Evolutionary conservation across 2,888 invertebrate genomes (phyloP), one percentile per base, ranked within the genome.

Genomic region (Drosophila vallismaia): DNA sequence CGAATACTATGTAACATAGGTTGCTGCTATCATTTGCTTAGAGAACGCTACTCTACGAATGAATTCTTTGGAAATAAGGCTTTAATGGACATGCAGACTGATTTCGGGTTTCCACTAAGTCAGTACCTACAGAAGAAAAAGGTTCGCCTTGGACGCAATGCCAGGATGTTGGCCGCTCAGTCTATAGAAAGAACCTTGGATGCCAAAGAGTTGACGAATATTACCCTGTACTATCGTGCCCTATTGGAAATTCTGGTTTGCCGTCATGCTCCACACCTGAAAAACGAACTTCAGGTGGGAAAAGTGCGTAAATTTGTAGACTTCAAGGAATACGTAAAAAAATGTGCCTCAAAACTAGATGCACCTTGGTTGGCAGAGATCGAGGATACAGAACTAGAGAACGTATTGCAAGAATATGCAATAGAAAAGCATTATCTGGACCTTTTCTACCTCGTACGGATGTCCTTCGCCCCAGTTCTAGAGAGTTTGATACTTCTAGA

Each of bases 11-110:
- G 96, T 83, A 95, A 95, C 88, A 95, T 98, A 38, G 97, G 97
- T 0, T 98, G 98, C 89, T 98, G 98, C 89, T 98, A 97, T 92
- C 97, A 98, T 91, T 93, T 96, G 1, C 91, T 98, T 19, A 93
- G 93, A 0, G 96, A 96, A 83, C 90, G 92, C 71, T 93, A 91
- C 77, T 90, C 91, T 0, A 45, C 66, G 0, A 79, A 87, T 42
- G 89, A 90, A 40, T 89, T 90, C 57, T 91, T 90, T 71, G 88
- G 89, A 6, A 90, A 90, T 67, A 85, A 88, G 66, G 77, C 82
- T 9, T 86, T 91, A 0, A 75, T 77, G 49, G 86, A 77, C 0
- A 64, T 71, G 14, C 89, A 90, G 60, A 83, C 75, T 0, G 89
- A 88, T 0, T 77, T 78, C 19, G 95, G 95, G 0, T 96, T 96